Evolutionary conservation across 2,888 invertebrate genomes (phyloP), one percentile per base, ranked within the genome.

Genomic region (Digitonthophagus gazella): DNA sequence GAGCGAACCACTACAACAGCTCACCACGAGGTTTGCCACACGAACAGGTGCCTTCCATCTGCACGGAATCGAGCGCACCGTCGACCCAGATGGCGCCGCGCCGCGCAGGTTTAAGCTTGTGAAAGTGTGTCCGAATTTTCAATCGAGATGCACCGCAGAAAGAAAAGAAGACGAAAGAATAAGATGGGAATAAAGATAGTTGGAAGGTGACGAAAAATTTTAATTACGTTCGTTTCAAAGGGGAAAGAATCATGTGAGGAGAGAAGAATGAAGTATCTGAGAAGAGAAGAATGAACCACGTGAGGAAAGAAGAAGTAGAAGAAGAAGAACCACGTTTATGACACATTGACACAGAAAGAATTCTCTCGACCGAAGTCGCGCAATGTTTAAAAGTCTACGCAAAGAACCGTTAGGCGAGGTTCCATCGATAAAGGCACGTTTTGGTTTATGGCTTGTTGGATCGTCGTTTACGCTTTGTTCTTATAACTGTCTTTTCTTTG

Each of bases 61-160:
- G 71, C 66, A 69, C 72, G 55, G 64, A 16, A 63, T n/a, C 71
- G 69, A 67, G 69, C 68, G 68, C 67, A 58, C 64, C 65, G 65
- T 68, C 74, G 74, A 74, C 74, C 74, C 74, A 74, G 71, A 72
- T 74, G 74, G 61, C 18, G 19, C 73, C 72, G 69, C 68, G 72
- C 71, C 72, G 73, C 74, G 74, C 74, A 71, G 65, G 58, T 64
- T 64, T 57, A 65, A 61, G 55, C 64, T 64, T 71, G 74, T 70
- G 74, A 74, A 74, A 74, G 74, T 74, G 71, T 65, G 69, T 67
- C 68, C 64, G 58, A 67, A 67, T 58, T 67, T 44, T 11, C 6
- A 11, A 44, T 58, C 18, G 61, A 18, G 61, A 61, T 61, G 61
- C 61, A 61, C 19, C 61, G 6, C 5, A 15, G 15, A 57, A 14